phyloP scores from a whole-genome alignment of 2,888 invertebrate genomes.

The Nowickia ferox region DNA sequence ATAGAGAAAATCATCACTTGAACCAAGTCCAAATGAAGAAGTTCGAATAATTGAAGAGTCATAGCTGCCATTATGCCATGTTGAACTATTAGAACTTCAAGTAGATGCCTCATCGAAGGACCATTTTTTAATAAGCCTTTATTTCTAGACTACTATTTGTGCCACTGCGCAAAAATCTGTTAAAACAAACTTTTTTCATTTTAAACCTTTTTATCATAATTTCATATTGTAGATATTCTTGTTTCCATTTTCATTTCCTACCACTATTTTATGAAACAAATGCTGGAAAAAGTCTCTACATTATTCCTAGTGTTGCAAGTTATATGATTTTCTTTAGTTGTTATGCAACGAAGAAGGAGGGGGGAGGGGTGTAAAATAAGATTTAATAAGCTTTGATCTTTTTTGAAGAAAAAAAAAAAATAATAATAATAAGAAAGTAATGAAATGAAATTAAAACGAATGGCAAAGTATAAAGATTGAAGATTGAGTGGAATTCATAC shows the following conservation, averaged over 20 bases:
- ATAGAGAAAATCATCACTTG: too few species aligned
- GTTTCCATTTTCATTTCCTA: conserved; percentile 47
- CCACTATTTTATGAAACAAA: conserved; percentile 4
- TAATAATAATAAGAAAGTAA: conserved; percentile 17
- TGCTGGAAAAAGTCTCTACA: conserved; percentile 12
- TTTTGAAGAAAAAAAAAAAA: conserved; percentile 16
- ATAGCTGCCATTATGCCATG: too few species aligned
- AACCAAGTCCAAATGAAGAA: too few species aligned
- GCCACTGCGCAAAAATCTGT: too few species aligned
- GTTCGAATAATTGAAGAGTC: too few species aligned
- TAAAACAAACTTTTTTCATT: not conserved
- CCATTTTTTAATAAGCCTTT: too few species aligned
- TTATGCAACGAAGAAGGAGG: not conserved
- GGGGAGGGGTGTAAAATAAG: conserved; percentile 26
- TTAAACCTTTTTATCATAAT: conserved; percentile 5
- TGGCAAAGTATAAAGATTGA: conserved; percentile 10
- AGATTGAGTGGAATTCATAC: conserved; percentile 3
- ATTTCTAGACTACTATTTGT: not conserved
- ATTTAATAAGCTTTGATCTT: conserved; percentile 59
- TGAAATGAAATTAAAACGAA: conserved; percentile 18
- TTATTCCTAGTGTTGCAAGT: conserved; percentile 45
- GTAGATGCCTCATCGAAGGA: too few species aligned
- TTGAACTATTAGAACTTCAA: too few species aligned
- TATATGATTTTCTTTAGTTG: not conserved
- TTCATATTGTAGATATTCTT: conserved; percentile 29